These are phyloP conservation scores for Hemicrepidius hirtus DNA, from an alignment of 2,888 invertebrate species.

Conservation along the genomic window DNA sequence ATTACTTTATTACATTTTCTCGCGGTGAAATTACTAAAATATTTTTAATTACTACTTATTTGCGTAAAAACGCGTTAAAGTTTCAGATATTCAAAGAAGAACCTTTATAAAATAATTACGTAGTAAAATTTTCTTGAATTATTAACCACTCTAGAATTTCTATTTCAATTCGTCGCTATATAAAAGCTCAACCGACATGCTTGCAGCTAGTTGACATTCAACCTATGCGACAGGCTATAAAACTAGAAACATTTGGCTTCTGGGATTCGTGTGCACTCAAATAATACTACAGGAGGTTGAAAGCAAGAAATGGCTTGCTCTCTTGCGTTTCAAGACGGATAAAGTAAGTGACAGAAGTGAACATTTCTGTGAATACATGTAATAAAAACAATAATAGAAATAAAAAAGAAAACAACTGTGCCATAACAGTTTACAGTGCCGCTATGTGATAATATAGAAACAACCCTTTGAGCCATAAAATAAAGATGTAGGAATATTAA, in stretches of 20 bases:
- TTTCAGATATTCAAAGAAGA: too few relatives aligned
- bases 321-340: not conserved
- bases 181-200: constrained; percentile 14
- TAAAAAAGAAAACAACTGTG: not conserved
- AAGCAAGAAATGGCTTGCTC: not conserved
- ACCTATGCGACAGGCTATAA: constrained; percentile 23
- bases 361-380: too few relatives aligned
- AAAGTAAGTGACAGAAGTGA: not conserved
- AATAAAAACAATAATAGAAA: not conserved
- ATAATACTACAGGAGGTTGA: constrained; percentile 7
- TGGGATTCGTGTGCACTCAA: constrained; percentile 22
- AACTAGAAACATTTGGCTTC: constrained; percentile 29
- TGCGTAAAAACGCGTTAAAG: too few relatives aligned
- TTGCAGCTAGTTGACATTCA: constrained; percentile 24
- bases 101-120: too few relatives aligned
- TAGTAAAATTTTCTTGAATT: too few relatives aligned
- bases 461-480: too few relatives aligned
- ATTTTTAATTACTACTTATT: too few relatives aligned
- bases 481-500: too few relatives aligned
- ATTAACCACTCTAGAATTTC: not conserved
- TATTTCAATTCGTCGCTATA: not conserved
- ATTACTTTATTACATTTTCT: too few relatives aligned
- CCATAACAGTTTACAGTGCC: too few relatives aligned
- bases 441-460: too few relatives aligned
- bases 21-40: too few relatives aligned